Percentiles rank a stretch among this genome's conserved stretches.
Evolutionary conservation across 2,888 invertebrate species (phyloP).

Genomic region (Tanypteryx hageni): DNA sequence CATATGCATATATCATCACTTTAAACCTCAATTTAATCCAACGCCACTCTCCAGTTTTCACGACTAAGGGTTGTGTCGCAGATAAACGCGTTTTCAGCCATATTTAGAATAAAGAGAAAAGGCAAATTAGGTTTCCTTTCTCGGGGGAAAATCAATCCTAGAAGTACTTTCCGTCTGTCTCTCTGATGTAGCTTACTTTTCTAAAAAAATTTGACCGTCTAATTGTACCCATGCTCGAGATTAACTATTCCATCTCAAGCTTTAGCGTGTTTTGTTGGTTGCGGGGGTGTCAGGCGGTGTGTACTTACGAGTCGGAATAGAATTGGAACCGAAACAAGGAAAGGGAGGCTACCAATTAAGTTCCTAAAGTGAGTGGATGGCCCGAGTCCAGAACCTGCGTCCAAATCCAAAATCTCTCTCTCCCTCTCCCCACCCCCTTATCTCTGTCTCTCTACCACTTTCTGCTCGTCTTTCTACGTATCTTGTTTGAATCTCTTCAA

Average conservation of each 20-base stretch:
- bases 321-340: slow-evolving; percentile 57
- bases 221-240: neutral
- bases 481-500: neutral
- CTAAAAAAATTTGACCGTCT: no score
- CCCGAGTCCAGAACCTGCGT: slow-evolving; percentile 42
- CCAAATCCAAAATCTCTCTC: slow-evolving; percentile 1
- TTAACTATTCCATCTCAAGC: neutral
- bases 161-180: no score
- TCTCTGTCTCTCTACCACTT: neutral
- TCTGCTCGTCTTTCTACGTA: neutral
- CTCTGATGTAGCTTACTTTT: no score
- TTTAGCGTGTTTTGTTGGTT: slow-evolving; percentile 23
- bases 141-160: no score
- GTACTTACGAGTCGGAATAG: slow-evolving; percentile 16
- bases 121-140: no score
- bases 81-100: no score
- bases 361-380: slow-evolving; percentile 60
- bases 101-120: no score
- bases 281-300: neutral
- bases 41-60: no score
- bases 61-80: no score
- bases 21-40: no score
- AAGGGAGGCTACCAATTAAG: slow-evolving; percentile 62
- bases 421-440: neutral
- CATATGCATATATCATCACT: no score